Percentiles rank a stretch among this genome's conserved stretches.
These are phyloP conservation scores for Cydia amplana DNA, from an alignment of 1,140 invertebrate genomes.

Conservation along the genomic window DNA sequence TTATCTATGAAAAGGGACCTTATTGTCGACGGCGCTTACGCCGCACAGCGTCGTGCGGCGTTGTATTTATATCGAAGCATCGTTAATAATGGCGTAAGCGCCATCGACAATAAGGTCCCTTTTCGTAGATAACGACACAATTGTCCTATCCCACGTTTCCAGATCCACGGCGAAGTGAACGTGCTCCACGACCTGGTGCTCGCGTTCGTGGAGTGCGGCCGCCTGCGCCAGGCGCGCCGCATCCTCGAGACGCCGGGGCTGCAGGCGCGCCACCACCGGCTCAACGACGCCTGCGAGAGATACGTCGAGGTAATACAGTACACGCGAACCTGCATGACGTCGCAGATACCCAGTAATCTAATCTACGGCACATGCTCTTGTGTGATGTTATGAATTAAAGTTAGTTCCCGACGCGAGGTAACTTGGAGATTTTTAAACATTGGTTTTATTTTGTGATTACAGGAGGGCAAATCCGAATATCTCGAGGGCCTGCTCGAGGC, in stretches of 20 bases:
- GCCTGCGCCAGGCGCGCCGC: slow-evolving; percentile 87
- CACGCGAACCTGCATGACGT: not conserved
- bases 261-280: slow-evolving; percentile 68
- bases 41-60: no score
- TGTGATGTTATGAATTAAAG: not conserved
- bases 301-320: slow-evolving; percentile 61
- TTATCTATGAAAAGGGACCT: no score
- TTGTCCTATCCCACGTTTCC: not conserved
- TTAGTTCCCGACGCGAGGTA: no score
- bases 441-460: slow-evolving; percentile 41
- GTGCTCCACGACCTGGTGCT: slow-evolving; percentile 90
- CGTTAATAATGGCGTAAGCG: no score
- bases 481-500: slow-evolving; percentile 87
- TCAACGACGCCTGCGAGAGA: slow-evolving; percentile 66
- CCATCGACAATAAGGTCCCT: no score
- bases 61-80: no score
- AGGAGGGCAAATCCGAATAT: slow-evolving; percentile 83
- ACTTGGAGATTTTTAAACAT: no score
- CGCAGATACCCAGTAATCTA: no score
- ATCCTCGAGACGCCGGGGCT: slow-evolving; percentile 90
- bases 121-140: no score
- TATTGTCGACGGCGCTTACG: no score
- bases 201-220: slow-evolving; percentile 88
- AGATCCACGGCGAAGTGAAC: slow-evolving; percentile 89
- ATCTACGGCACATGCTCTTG: not conserved